phyloP scores from a whole-genome alignment of 1,140 invertebrate genomes.

The Orchesella cincta region DNA sequence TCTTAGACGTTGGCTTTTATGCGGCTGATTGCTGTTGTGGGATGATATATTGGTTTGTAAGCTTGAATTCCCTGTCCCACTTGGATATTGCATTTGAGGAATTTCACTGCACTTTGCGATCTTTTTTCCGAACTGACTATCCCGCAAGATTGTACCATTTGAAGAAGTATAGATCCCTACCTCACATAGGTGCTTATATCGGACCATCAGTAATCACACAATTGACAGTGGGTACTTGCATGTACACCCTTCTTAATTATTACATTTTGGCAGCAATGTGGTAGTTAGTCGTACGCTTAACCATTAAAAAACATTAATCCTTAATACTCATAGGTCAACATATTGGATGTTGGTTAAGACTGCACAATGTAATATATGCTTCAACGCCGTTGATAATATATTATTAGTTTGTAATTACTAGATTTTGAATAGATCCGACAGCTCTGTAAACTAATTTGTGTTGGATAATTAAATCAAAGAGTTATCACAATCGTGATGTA shows the following conservation, averaged over 20 bases:
- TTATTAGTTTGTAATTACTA: too few species aligned
- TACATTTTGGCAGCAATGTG: slow-evolving; percentile 2
- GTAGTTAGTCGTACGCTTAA: too few species aligned
- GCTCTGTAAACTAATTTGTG: too few species aligned
- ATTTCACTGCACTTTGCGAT: too few species aligned
- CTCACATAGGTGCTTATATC: neutral
- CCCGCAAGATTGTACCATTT: neutral
- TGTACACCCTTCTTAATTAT: neutral
- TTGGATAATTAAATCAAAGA: too few species aligned
- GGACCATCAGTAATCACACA: neutral
- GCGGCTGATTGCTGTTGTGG: slow-evolving; percentile 1
- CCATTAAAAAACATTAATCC: too few species aligned
- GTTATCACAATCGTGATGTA: too few species aligned
- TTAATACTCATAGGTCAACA: too few species aligned
- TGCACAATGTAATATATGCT: too few species aligned
- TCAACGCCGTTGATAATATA: too few species aligned
- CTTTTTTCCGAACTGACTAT: neutral
- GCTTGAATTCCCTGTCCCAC: neutral
- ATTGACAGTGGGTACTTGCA: neutral
- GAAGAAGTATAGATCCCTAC: neutral
- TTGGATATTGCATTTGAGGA: neutral
- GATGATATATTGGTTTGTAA: slow-evolving; percentile 2
- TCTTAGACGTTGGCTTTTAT: slow-evolving; percentile 1
- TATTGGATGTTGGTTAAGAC: too few species aligned
- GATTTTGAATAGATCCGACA: too few species aligned